Evolutionary conservation across 2,797 vertebrate genomes (phyloP), one percentile per base, ranked within the genome.

Genomic region (Myotis pilosus): DNA sequence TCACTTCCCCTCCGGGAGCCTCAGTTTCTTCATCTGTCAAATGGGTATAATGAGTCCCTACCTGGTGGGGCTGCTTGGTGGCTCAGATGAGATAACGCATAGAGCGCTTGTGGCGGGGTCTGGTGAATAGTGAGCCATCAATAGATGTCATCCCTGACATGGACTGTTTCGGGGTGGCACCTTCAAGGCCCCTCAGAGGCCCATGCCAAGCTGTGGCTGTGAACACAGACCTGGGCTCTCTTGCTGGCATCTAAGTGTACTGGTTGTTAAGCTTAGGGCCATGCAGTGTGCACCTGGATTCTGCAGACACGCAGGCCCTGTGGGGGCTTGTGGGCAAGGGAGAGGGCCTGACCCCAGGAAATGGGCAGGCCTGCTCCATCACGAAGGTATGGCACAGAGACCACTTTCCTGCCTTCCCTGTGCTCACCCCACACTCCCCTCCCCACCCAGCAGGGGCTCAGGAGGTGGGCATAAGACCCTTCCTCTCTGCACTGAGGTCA

Each of bases 51-150:
- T 6, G 62, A 71, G 17, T 0, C 2, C 8, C 66, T 5, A 8
- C 4, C n/a, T 44, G 28, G 0, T 0, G 28, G 4, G 22, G 16
- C 41, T n/a, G 5, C 11, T 8, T 3, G 2, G 4, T 0, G 22
- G 19, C 20, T 80, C 47, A 9, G 5, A 5, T 2, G 30, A 38
- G 53, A 33, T 49, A 53, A 93, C 0, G 13, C 84, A 2, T 0
- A 9, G 41, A 72, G 1, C 38, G 0, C n/a, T 11, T 16, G 53
- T 3, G 5, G 20, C 13, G 38, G 30, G 3, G 5, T 13, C 41
- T 23, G 78, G 71, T 3, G 17, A 49, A 28, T 0, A 19, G 20
- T 3, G 13, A 55, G 84, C 15, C 25, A 30, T 25, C 20, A 0
- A 1, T 8, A n/a, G 1, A 5, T 0, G 12, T n/a, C 49, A 38